phyloP scores from a whole-genome alignment of 2,113 vertebrate genomes.

The Dromas ardeola region DNA sequence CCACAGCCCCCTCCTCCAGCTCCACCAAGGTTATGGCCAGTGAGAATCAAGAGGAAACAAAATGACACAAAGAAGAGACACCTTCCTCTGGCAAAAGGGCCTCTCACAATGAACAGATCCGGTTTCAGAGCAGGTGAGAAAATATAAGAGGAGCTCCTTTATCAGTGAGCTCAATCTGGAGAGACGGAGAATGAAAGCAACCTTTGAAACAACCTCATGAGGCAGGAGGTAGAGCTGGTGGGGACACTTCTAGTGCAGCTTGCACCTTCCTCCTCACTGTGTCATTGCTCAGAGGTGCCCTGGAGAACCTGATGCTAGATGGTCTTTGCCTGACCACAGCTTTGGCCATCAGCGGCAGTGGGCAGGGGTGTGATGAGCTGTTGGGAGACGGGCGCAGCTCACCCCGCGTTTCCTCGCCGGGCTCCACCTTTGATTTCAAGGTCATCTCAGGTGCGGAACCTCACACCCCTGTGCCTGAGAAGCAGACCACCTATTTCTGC shows the following conservation, averaged over 20 bases:
- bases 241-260: conserved; percentile 69
- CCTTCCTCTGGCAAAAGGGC: conserved; percentile 44
- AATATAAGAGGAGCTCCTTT: conserved; percentile 56
- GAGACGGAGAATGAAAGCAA: conserved; percentile 57
- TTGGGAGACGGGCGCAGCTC: not conserved
- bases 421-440: not conserved
- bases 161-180: conserved; percentile 62
- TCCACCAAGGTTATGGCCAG: conserved; percentile 18
- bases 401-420: accelerated
- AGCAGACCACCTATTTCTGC: not conserved
- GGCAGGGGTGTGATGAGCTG: not conserved
- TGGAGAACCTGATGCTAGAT: not conserved
- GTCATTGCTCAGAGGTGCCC: not conserved
- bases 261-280: conserved; percentile 63
- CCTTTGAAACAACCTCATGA: conserved; percentile 65
- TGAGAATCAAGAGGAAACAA: conserved; percentile 14
- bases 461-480: not conserved
- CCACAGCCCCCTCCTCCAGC: not conserved
- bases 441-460: not conserved
- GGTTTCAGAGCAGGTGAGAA: conserved; percentile 67
- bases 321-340: accelerated
- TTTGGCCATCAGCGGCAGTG: not conserved
- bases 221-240: conserved; percentile 21
- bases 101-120: conserved; percentile 19
- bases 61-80: not conserved